Evolutionary conservation across 2,888 invertebrate species (phyloP), one percentile per base, ranked within the genome.

Genomic region (Metellina segmentata): DNA sequence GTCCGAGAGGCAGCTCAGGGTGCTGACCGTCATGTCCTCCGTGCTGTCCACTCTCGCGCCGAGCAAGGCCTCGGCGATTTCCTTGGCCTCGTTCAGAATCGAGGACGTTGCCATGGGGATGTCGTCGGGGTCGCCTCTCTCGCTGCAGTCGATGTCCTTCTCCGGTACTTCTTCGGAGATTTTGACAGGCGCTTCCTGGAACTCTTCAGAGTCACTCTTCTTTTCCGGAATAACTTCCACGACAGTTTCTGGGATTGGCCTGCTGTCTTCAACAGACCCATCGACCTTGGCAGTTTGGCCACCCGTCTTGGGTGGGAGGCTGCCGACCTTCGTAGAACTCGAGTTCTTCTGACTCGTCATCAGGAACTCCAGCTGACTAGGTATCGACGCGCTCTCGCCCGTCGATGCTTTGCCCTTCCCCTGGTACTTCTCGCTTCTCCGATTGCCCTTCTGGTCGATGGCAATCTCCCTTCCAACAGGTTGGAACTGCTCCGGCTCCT

Each of bases 51-150:
- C 85, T 13, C 82, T 83, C 13, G 90, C 92, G 0, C 82, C 92
- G 11, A 96, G 96, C 96, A 97, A 93, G 69, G 93, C 92, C 19
- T 94, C 93, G 9, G 93, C 91, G 7, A 93, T 88, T 16, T 91
- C 88, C 19, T 91, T 83, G 16, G 92, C 93, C 81, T 93, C 93
- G 7, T 83, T 72, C 8, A 92, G 88, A n/a, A 89, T 78, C 16
- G 70, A 82, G 6, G 89, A 89, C 1, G 86, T 72, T 9, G 86
- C 20, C 89, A 89, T 86, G 9, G 48, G 81, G 8, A 79, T 83
- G 0, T 89, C 88, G 8, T 53, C 72, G 19, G 19, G 51, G 51
- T 79, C 52, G 9, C 85, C 78, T 49, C 52, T 89, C 16, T 87
- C 87, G 53, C 72, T 79, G 11, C 91, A 87, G 9, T 91, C 91